These are phyloP conservation scores for Oryzias woworae DNA, from an alignment of 2,113 vertebrate species.

Conservation along the genomic window DNA sequence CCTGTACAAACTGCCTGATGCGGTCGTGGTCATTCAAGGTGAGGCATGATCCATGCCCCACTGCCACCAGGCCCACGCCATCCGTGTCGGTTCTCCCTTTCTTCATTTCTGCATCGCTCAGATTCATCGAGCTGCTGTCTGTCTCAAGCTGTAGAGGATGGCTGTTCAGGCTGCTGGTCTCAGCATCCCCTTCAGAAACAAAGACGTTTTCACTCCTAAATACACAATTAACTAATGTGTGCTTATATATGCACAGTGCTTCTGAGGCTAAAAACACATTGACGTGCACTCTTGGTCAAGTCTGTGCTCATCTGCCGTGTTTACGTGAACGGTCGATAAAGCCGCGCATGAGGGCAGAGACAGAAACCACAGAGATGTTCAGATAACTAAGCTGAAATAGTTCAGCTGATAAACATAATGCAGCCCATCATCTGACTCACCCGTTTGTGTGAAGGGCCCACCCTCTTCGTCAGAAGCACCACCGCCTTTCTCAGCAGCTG, in stretches of 20 bases:
- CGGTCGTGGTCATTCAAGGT: slow-evolving; percentile 94
- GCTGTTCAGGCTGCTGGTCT: slow-evolving; percentile 77
- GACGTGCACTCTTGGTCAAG: too few species aligned
- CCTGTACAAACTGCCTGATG: slow-evolving; percentile 95
- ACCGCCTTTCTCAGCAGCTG: slow-evolving; percentile 79
- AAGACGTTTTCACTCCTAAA: neutral
- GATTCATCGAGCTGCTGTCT: slow-evolving; percentile 56
- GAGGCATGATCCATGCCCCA: slow-evolving; percentile 86
- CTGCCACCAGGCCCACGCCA: slow-evolving; percentile 45
- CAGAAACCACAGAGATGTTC: too few species aligned
- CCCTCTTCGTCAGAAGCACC: slow-evolving; percentile 73
- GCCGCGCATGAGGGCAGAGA: too few species aligned
- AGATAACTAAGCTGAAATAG: too few species aligned
- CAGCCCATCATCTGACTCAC: slow-evolving; percentile 49
- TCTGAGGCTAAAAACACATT: too few species aligned
- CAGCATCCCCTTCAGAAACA: slow-evolving; percentile 10
- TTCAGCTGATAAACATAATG: too few species aligned
- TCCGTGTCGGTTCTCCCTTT: slow-evolving; percentile 71
- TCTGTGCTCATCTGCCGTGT: too few species aligned
- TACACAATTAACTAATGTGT: too few species aligned
- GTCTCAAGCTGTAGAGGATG: slow-evolving; percentile 87
- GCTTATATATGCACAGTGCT: too few species aligned
- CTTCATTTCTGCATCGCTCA: slow-evolving; percentile 73
- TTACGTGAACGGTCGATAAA: too few species aligned
- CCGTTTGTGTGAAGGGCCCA: slow-evolving; percentile 80